Percentiles rank a stretch among this genome's conserved stretches.
Evolutionary conservation across 2,888 invertebrate species (phyloP).

Genomic region (Cheilosia impressa): DNA sequence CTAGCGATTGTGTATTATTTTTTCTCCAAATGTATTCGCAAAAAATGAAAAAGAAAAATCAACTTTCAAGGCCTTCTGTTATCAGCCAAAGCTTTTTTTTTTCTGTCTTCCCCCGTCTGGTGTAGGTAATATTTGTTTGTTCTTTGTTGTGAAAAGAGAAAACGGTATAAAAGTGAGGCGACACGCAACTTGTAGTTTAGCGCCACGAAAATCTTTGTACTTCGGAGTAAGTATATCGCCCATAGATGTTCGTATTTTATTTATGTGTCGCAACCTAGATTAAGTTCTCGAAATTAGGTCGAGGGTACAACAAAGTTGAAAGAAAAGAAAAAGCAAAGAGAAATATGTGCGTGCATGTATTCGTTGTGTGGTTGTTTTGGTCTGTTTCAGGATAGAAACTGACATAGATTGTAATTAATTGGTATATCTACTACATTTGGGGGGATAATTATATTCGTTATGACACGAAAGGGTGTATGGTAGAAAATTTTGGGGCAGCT

Average conservation of each 20-base stretch:
- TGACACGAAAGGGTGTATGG: neutral
- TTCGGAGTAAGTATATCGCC: neutral
- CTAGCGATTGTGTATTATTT: conserved; percentile 22
- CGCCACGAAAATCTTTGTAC: conserved; percentile 9
- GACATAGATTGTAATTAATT: conserved; percentile 39
- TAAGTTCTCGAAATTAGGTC: conserved; percentile 51
- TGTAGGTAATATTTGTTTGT: conserved; percentile 8
- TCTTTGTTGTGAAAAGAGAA: conserved; percentile 14
- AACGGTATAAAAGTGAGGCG: conserved; percentile 25
- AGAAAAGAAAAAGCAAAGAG: conserved; percentile 1
- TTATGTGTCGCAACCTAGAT: conserved; percentile 39
- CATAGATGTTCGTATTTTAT: conserved; percentile 8
- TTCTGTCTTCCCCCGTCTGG: conserved; percentile 5
- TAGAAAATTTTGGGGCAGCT: neutral
- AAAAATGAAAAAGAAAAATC: neutral
- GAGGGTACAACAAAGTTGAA: conserved; percentile 41
- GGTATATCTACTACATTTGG: conserved; percentile 5
- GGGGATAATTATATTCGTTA: conserved; percentile 6
- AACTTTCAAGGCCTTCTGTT: conserved; percentile 54
- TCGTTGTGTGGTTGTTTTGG: neutral
- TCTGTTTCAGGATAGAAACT: conserved; percentile 19
- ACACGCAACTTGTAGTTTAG: conserved; percentile 19
- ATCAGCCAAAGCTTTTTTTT: conserved; percentile 42
- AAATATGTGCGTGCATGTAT: neutral
- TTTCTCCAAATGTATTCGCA: conserved; percentile 23